These are phyloP conservation scores for Drosophila tristis DNA, from an alignment of 1,140 invertebrate genomes.

Conservation along the genomic window DNA sequence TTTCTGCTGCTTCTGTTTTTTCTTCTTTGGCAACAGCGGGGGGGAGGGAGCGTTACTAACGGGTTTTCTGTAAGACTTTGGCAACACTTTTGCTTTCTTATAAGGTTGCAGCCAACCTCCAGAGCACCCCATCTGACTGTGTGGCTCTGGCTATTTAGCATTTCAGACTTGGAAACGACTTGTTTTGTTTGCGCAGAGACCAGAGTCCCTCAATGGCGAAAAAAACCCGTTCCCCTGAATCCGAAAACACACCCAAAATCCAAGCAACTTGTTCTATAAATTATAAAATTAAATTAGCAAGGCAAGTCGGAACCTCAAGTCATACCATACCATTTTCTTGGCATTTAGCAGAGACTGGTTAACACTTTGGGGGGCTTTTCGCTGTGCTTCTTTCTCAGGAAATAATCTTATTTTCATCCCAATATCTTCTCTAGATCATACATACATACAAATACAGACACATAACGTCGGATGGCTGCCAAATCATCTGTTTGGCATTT, in stretches of 20 bases:
- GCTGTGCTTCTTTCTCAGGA: neutral
- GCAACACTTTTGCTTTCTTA: slow-evolving; percentile 76
- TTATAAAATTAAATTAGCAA: slow-evolving; percentile 64
- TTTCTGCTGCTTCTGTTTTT: slow-evolving; percentile 51
- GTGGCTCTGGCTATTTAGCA: slow-evolving; percentile 61
- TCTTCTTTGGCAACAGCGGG: slow-evolving; percentile 36
- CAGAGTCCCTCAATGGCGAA: neutral
- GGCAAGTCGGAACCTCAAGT: slow-evolving; percentile 9
- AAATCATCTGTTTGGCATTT: slow-evolving; percentile 65
- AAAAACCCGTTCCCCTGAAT: slow-evolving; percentile 60
- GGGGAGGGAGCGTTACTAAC: no score
- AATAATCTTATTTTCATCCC: neutral
- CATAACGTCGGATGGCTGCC: no score
- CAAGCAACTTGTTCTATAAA: slow-evolving; percentile 73
- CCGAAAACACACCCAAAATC: slow-evolving; percentile 60
- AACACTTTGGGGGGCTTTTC: slow-evolving; percentile 3
- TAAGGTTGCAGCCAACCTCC: slow-evolving; percentile 25
- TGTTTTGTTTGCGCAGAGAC: slow-evolving; percentile 46
- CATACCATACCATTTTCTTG: slow-evolving; percentile 43
- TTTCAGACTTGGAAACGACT: slow-evolving; percentile 62
- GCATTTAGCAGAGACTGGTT: slow-evolving; percentile 49
- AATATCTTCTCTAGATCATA: neutral
- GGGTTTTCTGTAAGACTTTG: slow-evolving; percentile 37
- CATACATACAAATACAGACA: no score
- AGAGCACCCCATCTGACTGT: neutral